Conservation (phyloP, 2,797 vertebrate genomes). For the Enteromius paludinosus region DNA sequence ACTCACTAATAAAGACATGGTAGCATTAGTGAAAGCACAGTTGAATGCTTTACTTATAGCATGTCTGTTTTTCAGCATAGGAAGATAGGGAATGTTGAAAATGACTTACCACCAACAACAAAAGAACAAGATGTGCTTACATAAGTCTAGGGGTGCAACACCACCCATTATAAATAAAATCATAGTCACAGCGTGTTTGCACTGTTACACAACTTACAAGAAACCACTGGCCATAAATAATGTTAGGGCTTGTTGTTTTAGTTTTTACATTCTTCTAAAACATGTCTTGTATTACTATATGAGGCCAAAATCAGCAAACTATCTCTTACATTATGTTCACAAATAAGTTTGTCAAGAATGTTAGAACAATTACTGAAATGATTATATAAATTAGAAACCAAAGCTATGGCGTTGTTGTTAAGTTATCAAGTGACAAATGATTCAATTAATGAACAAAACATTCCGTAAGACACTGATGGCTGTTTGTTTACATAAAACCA, state of each 20-base stretch:
- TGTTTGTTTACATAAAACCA: conserved; percentile 1
- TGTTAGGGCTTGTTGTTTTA: neutral
- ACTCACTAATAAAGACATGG: neutral
- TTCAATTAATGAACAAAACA: conserved; percentile 5
- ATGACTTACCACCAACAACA: neutral
- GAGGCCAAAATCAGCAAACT: conserved; percentile 30
- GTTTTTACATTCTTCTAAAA: neutral
- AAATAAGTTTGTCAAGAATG: neutral
- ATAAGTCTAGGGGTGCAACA: neutral
- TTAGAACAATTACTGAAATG: neutral
- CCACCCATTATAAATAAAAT: neutral
- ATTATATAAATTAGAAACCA: neutral
- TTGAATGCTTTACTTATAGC: neutral
- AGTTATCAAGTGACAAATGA: conserved; percentile 15
- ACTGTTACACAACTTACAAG: conserved; percentile 4
- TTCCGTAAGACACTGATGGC: neutral
- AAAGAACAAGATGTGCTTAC: neutral
- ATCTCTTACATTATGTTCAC: conserved; percentile 11
- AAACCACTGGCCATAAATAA: neutral
- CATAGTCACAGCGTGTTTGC: neutral
- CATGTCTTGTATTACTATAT: neutral
- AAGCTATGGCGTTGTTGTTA: neutral
- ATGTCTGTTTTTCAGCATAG: neutral
- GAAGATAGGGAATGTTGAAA: neutral
- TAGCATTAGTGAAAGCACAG: neutral